A percentile compares a stretch with the other conserved stretches of the same genome.
Conservation (phyloP, 2,888 invertebrate genomes). For the Eristalinus sepulchralis region DNA sequence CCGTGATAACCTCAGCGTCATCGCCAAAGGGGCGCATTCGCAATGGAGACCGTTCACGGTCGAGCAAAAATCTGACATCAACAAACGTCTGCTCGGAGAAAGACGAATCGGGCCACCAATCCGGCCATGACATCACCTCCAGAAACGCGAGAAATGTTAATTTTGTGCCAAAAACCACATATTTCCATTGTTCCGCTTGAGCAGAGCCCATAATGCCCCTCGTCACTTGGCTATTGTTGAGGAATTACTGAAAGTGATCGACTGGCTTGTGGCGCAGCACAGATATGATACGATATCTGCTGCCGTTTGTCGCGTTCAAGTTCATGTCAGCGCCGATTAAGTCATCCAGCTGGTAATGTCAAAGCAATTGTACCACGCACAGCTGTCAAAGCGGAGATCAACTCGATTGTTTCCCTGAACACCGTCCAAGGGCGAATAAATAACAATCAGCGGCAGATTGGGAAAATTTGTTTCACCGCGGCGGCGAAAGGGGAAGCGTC, state of each 20-base stretch:
- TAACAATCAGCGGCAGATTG: not conserved
- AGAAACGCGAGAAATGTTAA: slow-evolving; percentile 4
- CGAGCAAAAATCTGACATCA: not conserved
- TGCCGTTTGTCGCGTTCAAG: slow-evolving; percentile 4
- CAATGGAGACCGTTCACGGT: not conserved
- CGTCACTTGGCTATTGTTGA: not conserved
- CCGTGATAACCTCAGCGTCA: not conserved
- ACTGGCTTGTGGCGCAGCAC: not conserved
- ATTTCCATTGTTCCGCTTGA: slow-evolving; percentile 19
- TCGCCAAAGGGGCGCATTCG: slow-evolving; percentile 14
- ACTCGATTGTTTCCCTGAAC: slow-evolving; percentile 20
- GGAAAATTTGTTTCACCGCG: not conserved
- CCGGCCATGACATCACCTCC: slow-evolving; percentile 50
- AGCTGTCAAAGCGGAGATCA: slow-evolving; percentile 27
- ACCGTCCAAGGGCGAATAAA: slow-evolving; percentile 33
- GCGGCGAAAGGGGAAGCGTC: not conserved
- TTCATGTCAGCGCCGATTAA: slow-evolving; percentile 18
- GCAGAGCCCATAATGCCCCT: slow-evolving; percentile 19
- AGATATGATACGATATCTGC: not conserved
- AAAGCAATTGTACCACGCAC: not conserved
- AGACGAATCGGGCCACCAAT: not conserved
- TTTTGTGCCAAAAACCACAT: slow-evolving; percentile 27
- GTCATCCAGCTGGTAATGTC: slow-evolving; percentile 13
- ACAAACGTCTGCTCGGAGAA: not conserved
- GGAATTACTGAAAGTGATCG: slow-evolving; percentile 37